Percentiles rank a stretch among this genome's conserved stretches.
phyloP scores from a whole-genome alignment of 30 jellyfish, hydroid and myxozoan genomes.

The Turritopsis rubra region DNA sequence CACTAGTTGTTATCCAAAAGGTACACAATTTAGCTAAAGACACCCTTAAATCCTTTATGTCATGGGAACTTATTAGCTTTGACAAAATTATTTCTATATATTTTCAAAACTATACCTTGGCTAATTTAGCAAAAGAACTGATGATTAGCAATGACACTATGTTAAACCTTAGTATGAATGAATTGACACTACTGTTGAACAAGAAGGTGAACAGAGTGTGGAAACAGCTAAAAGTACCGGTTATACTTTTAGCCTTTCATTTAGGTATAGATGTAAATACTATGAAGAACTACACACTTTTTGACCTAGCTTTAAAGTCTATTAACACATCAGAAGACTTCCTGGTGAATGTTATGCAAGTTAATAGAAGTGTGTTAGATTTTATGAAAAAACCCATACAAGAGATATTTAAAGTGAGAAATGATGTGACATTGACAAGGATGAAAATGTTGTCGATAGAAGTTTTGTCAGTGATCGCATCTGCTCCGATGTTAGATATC shows the following conservation, averaged over 20 bases:
- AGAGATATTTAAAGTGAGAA: neutral
- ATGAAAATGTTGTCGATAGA: neutral
- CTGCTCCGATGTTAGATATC: neutral
- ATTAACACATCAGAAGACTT: neutral
- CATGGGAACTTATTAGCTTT: neutral
- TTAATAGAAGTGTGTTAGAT: neutral
- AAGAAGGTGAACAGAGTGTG: neutral
- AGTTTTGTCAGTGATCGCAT: neutral
- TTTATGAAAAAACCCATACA: neutral
- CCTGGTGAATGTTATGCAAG: neutral
- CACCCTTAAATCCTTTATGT: neutral
- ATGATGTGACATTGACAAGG: neutral
- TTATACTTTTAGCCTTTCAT: neutral
- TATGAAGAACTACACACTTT: neutral
- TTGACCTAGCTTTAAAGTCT: neutral
- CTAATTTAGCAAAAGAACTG: neutral
- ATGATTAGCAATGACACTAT: neutral
- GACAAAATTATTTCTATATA: neutral
- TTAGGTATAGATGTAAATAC: neutral
- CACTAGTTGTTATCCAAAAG: neutral
- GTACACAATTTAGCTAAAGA: neutral
- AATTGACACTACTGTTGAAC: neutral
- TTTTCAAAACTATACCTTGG: neutral
- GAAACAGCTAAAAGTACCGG: neutral
- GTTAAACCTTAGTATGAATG: neutral